These are phyloP conservation scores for Stichopus horrens DNA, from an alignment of 53 echinoderm and acorn worm genomes.

Conservation along the genomic window DNA sequence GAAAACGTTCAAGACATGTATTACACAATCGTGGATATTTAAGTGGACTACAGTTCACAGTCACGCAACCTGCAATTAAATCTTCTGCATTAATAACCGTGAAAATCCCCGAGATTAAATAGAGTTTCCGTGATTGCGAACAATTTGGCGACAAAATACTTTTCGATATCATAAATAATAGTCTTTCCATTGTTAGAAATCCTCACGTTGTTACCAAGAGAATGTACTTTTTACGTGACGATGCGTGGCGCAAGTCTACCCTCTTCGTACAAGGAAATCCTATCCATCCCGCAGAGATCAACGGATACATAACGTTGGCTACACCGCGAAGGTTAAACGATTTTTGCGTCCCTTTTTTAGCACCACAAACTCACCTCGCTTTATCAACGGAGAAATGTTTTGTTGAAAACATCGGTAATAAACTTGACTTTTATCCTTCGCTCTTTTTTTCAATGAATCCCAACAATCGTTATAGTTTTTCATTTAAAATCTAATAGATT, in stretches of 20 bases:
- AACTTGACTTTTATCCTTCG: not conserved
- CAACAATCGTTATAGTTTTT: not conserved
- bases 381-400: slow-evolving; percentile 18
- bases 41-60: too few relatives aligned
- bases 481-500: not conserved
- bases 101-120: too few relatives aligned
- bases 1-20: too few relatives aligned
- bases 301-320: slow-evolving; percentile 30
- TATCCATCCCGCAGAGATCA: slow-evolving; percentile 20
- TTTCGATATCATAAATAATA: slow-evolving; percentile 1
- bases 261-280: slow-evolving; percentile 19
- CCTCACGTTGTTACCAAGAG: not conserved
- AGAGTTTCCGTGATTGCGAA: too few relatives aligned
- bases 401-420: slow-evolving; percentile 15
- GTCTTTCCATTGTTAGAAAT: not conserved
- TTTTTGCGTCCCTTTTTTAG: slow-evolving; percentile 11
- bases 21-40: too few relatives aligned
- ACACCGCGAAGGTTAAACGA: slow-evolving; percentile 33
- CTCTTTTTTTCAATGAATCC: not conserved
- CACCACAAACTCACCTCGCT: slow-evolving; percentile 8
- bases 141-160: not conserved
- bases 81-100: too few relatives aligned
- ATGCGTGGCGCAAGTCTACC: not conserved
- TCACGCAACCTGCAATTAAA: too few relatives aligned
- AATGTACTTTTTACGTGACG: not conserved